A percentile compares a stretch with the other conserved stretches of the same genome.
phyloP scores from a whole-genome alignment of 2,888 invertebrate genomes.

The Macaria liturata region DNA sequence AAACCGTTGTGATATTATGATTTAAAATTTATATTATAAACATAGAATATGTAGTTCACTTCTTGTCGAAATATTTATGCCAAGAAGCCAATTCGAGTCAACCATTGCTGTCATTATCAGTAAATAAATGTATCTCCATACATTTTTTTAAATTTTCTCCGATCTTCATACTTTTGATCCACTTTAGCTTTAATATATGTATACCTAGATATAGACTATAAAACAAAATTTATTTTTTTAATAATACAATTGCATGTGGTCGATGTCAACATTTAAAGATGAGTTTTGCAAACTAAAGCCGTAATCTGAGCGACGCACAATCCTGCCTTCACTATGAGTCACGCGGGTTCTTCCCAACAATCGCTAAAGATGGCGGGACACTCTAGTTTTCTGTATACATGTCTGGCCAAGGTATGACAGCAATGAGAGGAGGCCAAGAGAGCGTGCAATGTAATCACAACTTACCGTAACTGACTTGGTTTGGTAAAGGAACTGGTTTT shows the following conservation, averaged over 20 bases:
- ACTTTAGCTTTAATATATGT: too few species aligned
- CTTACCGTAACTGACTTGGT: slow-evolving; percentile 9
- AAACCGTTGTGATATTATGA: slow-evolving; percentile 26
- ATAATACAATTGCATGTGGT: too few species aligned
- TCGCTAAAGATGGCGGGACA: not conserved
- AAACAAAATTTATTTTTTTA: too few species aligned
- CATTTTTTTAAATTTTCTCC: too few species aligned
- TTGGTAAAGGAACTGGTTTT: slow-evolving; percentile 28
- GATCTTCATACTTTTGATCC: too few species aligned
- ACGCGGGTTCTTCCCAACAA: slow-evolving; percentile 6
- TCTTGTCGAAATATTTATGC: slow-evolving; percentile 82
- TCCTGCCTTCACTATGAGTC: slow-evolving; percentile 10
- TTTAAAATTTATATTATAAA: slow-evolving; percentile 72
- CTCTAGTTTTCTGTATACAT: slow-evolving; percentile 2
- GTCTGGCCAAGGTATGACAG: not conserved
- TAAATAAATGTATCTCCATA: slow-evolving; percentile 75
- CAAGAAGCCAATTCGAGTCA: slow-evolving; percentile 81
- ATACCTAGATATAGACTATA: too few species aligned
- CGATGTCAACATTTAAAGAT: not conserved
- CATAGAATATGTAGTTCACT: slow-evolving; percentile 76
- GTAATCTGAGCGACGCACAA: slow-evolving; percentile 7
- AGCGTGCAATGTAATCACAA: slow-evolving; percentile 11
- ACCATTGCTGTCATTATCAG: slow-evolving; percentile 83
- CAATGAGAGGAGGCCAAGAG: not conserved
- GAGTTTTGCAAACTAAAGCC: not conserved